Evolutionary conservation across 2,113 vertebrate genomes (phyloP), one percentile per base, ranked within the genome.

Genomic region (Sebastes schlegelii): DNA sequence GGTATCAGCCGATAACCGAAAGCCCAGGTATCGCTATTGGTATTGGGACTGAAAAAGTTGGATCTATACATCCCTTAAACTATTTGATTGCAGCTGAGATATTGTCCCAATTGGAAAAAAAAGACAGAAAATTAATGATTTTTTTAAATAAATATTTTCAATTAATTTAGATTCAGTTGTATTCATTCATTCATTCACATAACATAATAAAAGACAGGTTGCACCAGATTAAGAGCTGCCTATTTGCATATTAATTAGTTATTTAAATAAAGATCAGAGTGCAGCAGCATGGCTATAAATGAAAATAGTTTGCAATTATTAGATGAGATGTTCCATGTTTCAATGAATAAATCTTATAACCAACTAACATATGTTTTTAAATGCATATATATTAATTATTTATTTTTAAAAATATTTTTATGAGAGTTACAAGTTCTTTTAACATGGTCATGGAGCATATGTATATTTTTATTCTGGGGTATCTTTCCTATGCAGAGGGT

Each of bases 181-280:
- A 11, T 23, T 6, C 4, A 58, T 17, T 16, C 34, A 42, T 6
- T 42, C 61, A 19, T 42, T 6, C 17, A 11, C 63, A n/a, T 0
- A 16, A 9, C 68, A 23, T 8, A 66, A 21, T 8, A 74, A 43
- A 65, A 34, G 52, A 73, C 69, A 79, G 17, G 61, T 49, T 65
- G n/a, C 67, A 54, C 6, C 61, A 66, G 21, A 79, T 54, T 42
- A 52, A 55, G 0, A 55, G n/a, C 60, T 52, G 21, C 21, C 51
- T 10, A 51, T 75, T 82, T 85, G 45, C 54, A 78, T 69, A 72
- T 84, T 67, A 52, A 81, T 75, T 42, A 11, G 54, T 75, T 66
- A 49, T 34, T 17, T 73, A 26, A 26, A 26, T 78, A 74, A 83
- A 77, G 57, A 49, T 62, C 73, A 76, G 55, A 76, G 21, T 60